phyloP scores from a whole-genome alignment of 2,113 vertebrate genomes.

The Nesoenas mayeri region DNA sequence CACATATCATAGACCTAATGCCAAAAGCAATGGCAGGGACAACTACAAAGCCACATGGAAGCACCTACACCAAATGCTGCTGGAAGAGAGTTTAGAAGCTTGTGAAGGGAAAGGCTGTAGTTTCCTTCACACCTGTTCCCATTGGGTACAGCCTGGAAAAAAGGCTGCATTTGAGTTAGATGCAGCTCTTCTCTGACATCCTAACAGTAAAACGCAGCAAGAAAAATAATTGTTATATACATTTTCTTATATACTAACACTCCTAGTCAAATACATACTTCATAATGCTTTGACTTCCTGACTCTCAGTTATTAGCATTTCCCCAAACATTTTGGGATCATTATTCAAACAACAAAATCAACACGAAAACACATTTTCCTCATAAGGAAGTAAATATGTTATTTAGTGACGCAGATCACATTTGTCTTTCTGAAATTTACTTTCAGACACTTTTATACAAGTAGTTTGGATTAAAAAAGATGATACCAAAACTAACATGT shows the following conservation, averaged over 20 bases:
- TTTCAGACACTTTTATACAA: background rate
- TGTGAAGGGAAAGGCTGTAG: background rate
- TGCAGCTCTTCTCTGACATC: background rate
- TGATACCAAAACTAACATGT: background rate
- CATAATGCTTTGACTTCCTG: background rate
- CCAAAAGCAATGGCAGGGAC: background rate
- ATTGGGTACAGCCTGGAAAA: background rate
- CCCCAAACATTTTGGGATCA: background rate
- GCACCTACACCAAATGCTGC: background rate
- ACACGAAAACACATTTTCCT: background rate
- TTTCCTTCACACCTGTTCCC: background rate
- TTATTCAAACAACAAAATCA: background rate
- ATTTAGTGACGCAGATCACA: background rate
- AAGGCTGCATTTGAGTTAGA: background rate
- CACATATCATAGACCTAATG: background rate
- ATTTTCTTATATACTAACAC: background rate
- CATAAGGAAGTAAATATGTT: background rate
- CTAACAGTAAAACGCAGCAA: background rate
- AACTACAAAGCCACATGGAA: background rate
- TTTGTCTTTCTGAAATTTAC: background rate
- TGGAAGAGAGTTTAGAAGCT: background rate
- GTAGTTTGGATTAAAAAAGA: background rate
- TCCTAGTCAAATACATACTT: background rate
- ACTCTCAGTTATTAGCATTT: slow-evolving; percentile 3
- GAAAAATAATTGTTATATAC: slow-evolving; percentile 11